phyloP scores from a whole-genome alignment of 2,113 vertebrate genomes.

The Heterotilapia buettikoferi region DNA sequence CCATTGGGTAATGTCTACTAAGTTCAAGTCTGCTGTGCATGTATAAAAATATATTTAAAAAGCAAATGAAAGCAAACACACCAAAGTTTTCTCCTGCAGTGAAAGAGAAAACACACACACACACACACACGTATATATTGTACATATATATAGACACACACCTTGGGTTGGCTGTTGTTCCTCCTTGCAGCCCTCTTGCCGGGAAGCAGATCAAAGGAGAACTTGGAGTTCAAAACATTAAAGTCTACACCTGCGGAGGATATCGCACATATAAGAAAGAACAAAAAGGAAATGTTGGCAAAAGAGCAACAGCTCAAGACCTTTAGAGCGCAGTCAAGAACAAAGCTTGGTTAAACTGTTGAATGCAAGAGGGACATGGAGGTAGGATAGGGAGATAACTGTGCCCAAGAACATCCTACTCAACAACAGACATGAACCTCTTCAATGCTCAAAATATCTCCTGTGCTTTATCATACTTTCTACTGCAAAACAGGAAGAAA shows the following conservation, averaged over 20 bases:
- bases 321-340: background rate
- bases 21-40: background rate
- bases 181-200: conserved; percentile 84
- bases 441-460: background rate
- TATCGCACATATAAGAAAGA: background rate
- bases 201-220: conserved; percentile 86
- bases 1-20: background rate
- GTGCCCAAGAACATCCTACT: background rate
- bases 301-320: background rate
- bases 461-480: background rate
- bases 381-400: background rate
- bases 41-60: background rate
- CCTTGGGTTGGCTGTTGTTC: conserved; percentile 81
- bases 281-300: background rate
- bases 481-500: background rate
- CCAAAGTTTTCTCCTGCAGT: background rate
- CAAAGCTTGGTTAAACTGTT: background rate
- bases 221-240: conserved; percentile 81
- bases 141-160: conserved; percentile 16
- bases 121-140: background rate
- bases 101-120: background rate
- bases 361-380: background rate
- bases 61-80: background rate
- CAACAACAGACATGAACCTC: background rate
- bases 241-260: conserved; percentile 78